Base-by-base conservation (phyloP, 1,140 invertebrate species). In the Drosophila setifemur region DNA sequence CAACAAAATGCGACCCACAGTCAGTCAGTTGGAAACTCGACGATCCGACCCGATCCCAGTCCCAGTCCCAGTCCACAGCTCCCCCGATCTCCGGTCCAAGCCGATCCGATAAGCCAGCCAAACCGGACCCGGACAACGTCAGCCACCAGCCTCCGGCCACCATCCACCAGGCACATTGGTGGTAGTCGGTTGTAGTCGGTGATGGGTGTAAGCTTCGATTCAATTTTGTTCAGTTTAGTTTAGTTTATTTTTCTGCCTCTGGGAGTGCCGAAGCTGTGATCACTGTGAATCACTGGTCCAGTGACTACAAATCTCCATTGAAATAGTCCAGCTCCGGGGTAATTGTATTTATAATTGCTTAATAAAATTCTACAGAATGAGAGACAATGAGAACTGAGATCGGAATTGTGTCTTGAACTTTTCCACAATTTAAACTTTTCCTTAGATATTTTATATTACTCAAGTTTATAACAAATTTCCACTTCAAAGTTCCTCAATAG, bases 31-130 rank as follows among this genome's bases (percentile, higher is more conserved):
- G 52, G 37, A 23, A 25, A 25, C 50, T 57, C 23, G 49, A n/a
- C n/a, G 49, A 16, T 37, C 33, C 33, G 33, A 75, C 61, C 60
- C 73, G 73, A 78, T 76, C 71, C 72, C 69, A 68, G 60, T 61
- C 69, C 74, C 61, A 75, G 48, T 75, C 61, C 33, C 33, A 14
- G 1, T 1, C 12, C 11, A 3, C 12, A 7, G 12, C 2, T 14
- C 33, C 12, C 14, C 33, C 1, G 14, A 37, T 37, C 33, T 11
- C 5, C 70, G 63, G 68, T 63, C 52, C 31, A 9, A 63, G 25
- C 12, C 42, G 57, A 64, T 63, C 14, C 33, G 57, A 64, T 63
- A 23, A 48, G 60, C 33, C 57, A 37, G 18, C 25, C 26, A 64
- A 64, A 64, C 61, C 61, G 61, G 61, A 64, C 61, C 42, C 57